Evolutionary conservation across 64 coral and sea anemone species (phyloP).

Genomic region (Porites lutea): DNA sequence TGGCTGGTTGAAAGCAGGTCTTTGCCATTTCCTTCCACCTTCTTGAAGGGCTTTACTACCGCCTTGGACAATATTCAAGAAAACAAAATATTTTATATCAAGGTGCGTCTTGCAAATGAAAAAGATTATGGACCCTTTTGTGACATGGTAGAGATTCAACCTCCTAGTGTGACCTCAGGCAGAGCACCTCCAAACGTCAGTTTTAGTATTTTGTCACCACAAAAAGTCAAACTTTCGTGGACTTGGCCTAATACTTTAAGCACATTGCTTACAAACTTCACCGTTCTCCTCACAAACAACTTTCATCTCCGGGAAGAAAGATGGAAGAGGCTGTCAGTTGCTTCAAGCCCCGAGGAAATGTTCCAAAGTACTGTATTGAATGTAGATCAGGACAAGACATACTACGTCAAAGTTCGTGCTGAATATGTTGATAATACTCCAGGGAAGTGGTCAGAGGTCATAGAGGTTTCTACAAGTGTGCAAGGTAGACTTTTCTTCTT

Average conservation of each 20-base stretch:
- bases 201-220: not conserved
- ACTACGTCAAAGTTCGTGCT: slow-evolving; percentile 75
- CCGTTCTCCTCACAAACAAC: slow-evolving; percentile 14
- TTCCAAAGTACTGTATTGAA: slow-evolving; percentile 8
- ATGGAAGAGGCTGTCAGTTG: slow-evolving; percentile 25
- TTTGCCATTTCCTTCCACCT: slow-evolving; percentile 19
- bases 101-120: slow-evolving; percentile 75
- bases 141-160: slow-evolving; percentile 12
- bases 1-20: not conserved
- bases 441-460: slow-evolving; percentile 70
- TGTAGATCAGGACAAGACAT: slow-evolving; percentile 38
- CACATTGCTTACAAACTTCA: slow-evolving; percentile 11
- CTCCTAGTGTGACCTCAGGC: not conserved
- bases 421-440: slow-evolving; percentile 55
- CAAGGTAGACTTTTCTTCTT: not conserved
- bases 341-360: not conserved
- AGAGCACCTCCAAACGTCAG: slow-evolving; percentile 11
- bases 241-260: not conserved
- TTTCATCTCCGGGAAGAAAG: not conserved
- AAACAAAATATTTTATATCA: slow-evolving; percentile 70
- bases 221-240: slow-evolving; percentile 51
- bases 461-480: slow-evolving; percentile 25
- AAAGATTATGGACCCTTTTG: slow-evolving; percentile 78
- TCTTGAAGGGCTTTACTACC: slow-evolving; percentile 11
- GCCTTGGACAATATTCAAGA: slow-evolving; percentile 15